Percentiles rank a stretch among this genome's conserved stretches.
phyloP scores from a whole-genome alignment of 2,113 vertebrate species.

The Crotalus tigris region DNA sequence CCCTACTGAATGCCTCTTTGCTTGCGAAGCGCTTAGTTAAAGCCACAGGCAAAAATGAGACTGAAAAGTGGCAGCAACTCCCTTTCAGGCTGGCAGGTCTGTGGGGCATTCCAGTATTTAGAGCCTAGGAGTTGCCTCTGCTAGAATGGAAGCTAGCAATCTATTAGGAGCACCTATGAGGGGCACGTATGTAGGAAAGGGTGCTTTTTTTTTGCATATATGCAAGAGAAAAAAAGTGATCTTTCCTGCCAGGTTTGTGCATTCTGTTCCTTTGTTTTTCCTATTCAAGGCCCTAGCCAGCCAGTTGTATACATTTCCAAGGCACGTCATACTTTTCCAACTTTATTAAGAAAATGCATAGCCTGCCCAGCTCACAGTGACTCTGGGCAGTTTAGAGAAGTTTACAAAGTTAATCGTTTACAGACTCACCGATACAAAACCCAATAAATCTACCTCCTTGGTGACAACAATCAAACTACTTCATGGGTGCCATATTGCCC shows the following conservation, averaged over 20 bases:
- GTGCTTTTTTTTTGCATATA: neutral
- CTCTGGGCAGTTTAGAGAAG: neutral
- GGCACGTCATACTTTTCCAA: neutral
- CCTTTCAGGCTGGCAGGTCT: neutral
- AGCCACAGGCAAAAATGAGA: neutral
- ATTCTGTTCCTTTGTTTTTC: neutral
- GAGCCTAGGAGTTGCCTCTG: neutral
- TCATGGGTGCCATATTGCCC: neutral
- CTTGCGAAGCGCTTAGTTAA: neutral
- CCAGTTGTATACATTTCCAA: neutral
- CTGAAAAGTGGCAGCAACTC: neutral
- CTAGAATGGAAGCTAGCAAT: neutral
- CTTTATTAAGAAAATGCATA: neutral
- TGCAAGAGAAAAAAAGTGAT: neutral
- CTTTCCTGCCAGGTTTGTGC: neutral
- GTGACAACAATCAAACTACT: neutral
- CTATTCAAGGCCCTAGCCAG: neutral
- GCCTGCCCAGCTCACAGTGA: neutral
- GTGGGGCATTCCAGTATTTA: neutral
- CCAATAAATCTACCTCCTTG: neutral
- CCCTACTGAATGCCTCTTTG: neutral
- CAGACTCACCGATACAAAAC: neutral
- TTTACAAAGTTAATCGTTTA: neutral
- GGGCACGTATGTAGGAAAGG: neutral
- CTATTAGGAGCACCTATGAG: neutral